Evolutionary conservation across 2,113 vertebrate species (phyloP).

Genomic region (western clawed frog (Xenopus tropicalis)): DNA sequence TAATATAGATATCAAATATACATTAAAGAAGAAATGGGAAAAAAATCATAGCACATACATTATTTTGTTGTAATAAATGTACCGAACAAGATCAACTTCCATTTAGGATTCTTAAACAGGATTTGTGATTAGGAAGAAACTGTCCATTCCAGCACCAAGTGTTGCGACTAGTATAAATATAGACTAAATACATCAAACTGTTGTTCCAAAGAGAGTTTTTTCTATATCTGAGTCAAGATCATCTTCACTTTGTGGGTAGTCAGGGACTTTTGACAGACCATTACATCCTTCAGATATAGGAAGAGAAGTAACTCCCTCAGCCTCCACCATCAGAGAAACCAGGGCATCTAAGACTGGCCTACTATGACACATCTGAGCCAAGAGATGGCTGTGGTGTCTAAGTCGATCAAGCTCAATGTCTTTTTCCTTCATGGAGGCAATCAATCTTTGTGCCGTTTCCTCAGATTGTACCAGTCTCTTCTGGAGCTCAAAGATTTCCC

Average conservation of each 20-base stretch:
- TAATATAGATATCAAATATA: no score
- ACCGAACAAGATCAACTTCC: neutral
- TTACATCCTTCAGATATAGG: constrained; percentile 46
- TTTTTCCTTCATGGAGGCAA: constrained; percentile 59
- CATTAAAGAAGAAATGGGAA: neutral
- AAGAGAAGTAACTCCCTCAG: constrained; percentile 60
- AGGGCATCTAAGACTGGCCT: constrained; percentile 62
- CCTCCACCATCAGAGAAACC: constrained; percentile 67
- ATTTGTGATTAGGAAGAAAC: neutral
- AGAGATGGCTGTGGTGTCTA: constrained; percentile 64
- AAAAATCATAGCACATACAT: neutral
- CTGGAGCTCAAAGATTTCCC: constrained; percentile 63
- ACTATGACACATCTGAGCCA: constrained; percentile 65
- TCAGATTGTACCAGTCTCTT: constrained; percentile 66
- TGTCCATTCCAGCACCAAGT: neutral
- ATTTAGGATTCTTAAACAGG: neutral
- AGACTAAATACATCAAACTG: constrained; percentile 57
- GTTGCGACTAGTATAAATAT: neutral
- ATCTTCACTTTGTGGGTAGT: constrained; percentile 58
- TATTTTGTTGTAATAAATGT: neutral
- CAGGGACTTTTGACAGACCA: constrained; percentile 51
- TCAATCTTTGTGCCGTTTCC: constrained; percentile 59
- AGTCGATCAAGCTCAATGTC: constrained; percentile 62
- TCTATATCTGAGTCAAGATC: constrained; percentile 57
- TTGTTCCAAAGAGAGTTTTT: constrained; percentile 68